Base-by-base conservation (phyloP, 2,888 invertebrate species). In the Sphinx pinastri region DNA sequence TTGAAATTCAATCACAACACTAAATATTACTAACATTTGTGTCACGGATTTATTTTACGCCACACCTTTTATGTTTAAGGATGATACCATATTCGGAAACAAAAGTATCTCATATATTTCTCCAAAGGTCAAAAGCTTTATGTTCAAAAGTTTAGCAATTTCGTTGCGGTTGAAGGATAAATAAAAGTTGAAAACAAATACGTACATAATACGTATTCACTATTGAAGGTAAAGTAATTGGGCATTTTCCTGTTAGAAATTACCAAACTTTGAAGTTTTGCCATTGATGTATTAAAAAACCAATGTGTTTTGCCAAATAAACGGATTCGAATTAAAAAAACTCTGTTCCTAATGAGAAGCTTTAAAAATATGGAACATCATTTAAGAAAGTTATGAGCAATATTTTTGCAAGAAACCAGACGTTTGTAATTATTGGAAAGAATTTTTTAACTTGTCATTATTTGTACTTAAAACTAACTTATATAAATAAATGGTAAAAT, bases 41-140 rank as follows among this genome's bases (percentile, higher is more conserved):
- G 63, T 49, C 63, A 49, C 49, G 13, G 12, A 12, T 63, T 63
- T 47, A 45, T 60, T 60, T 60, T 49, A 47, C 63, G 49, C 49
- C 63, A 49, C 19, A 63, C 12, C 13, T 16, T 63, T 63, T 63
- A 63, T 63, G 47, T 47, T 63, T 49, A 63, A 63, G 49, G 63
- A 63, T 19, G 63, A 49, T 19, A 49, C 63, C 63, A 49, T 63
- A 49, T 63, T 49, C 49, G 63, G 63, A 63, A 49, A 63, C 49
- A 63, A 63, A 63, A 63, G 63, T 63, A 13, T 63, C 63, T 25
- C 49, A 47, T 63, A 63, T 63, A 60, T 63, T 63, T 47, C 12
- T 19, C 19, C 47, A 63, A 49, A 49, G 63, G 63, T 63, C 63
- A 63, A 63, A 49, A 60, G 60, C 38, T 45, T 49, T 49, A 13